Percentiles rank a stretch among this genome's conserved stretches.
These are phyloP conservation scores for Cotesia vestalis DNA, from an alignment of 1,140 invertebrate genomes.

Conservation along the genomic window DNA sequence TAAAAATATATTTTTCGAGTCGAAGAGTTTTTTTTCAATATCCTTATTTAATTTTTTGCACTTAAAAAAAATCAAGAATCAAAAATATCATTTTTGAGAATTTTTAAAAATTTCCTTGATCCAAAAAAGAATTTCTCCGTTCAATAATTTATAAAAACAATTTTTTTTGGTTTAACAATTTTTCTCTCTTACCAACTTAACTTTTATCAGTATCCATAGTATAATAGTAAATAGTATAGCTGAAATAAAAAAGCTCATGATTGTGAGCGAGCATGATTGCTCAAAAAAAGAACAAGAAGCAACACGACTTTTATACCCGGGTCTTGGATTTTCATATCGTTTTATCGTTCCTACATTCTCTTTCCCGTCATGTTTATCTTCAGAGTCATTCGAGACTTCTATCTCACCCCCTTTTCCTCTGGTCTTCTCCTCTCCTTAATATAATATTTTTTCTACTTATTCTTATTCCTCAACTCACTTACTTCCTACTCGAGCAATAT, in stretches of 20 bases:
- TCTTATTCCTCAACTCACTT: constrained; percentile 25
- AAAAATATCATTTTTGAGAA: too few species aligned
- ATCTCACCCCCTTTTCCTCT: constrained; percentile 17
- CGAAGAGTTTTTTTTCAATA: too few species aligned
- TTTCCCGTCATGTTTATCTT: constrained; percentile 48
- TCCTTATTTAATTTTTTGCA: too few species aligned
- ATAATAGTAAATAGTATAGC: constrained; percentile 4
- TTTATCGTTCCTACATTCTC: constrained; percentile 48
- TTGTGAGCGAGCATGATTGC: constrained; percentile 45
- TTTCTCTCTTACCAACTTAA: too few species aligned
- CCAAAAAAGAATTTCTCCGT: too few species aligned
- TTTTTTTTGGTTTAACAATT: too few species aligned
- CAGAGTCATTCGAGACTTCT: constrained; percentile 22
- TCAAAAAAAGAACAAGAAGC: constrained; percentile 35
- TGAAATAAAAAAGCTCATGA: constrained; percentile 23
- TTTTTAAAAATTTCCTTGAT: too few species aligned
- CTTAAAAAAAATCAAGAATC: too few species aligned
- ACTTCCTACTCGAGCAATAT: constrained; percentile 39
- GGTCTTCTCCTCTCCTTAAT: not conserved
- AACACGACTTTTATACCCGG: constrained; percentile 47
- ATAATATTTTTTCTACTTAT: constrained; percentile 5
- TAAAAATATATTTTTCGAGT: too few species aligned
- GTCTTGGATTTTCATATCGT: constrained; percentile 48
- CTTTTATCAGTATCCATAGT: not conserved
- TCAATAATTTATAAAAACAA: too few species aligned